These are phyloP conservation scores for Rhizoglyphus robini DNA, from an alignment of 1,140 invertebrate genomes.

Conservation along the genomic window DNA sequence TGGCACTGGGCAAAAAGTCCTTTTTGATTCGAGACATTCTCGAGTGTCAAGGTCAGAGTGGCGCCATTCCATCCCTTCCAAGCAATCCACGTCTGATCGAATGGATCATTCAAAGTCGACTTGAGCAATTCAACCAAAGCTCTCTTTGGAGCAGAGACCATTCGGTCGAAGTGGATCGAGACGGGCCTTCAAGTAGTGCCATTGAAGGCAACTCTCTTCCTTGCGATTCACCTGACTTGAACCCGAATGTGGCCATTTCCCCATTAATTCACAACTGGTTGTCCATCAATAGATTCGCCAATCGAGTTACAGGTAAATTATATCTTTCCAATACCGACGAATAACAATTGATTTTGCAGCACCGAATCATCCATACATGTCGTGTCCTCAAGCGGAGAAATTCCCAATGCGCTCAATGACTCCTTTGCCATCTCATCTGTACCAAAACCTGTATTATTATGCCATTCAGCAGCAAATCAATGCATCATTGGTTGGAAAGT, in stretches of 20 bases:
- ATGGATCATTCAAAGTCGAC: background rate
- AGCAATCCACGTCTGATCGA: background rate
- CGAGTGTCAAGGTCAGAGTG: background rate
- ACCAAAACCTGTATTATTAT: constrained; percentile 12
- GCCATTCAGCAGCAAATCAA: constrained; percentile 7
- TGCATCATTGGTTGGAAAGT: background rate
- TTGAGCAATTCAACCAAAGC: background rate
- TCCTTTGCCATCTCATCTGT: background rate
- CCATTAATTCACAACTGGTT: too few species aligned
- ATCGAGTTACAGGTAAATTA: too few species aligned
- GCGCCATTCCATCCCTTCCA: background rate
- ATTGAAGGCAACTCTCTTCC: background rate
- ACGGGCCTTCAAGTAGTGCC: too few species aligned
- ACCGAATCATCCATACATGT: too few species aligned
- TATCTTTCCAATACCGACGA: too few species aligned
- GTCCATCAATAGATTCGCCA: too few species aligned
- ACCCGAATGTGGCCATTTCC: background rate
- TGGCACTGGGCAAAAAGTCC: constrained; percentile 16
- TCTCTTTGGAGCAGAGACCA: too few species aligned
- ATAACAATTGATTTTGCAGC: too few species aligned
- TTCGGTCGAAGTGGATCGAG: too few species aligned
- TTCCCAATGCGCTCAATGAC: too few species aligned
- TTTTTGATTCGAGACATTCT: constrained; percentile 23
- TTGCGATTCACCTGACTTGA: background rate
- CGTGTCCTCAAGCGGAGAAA: too few species aligned